A percentile compares a stretch with the other conserved stretches of the same genome.
Conservation (phyloP, 2,888 invertebrate genomes). For the Sarcophaga caerulescens region DNA sequence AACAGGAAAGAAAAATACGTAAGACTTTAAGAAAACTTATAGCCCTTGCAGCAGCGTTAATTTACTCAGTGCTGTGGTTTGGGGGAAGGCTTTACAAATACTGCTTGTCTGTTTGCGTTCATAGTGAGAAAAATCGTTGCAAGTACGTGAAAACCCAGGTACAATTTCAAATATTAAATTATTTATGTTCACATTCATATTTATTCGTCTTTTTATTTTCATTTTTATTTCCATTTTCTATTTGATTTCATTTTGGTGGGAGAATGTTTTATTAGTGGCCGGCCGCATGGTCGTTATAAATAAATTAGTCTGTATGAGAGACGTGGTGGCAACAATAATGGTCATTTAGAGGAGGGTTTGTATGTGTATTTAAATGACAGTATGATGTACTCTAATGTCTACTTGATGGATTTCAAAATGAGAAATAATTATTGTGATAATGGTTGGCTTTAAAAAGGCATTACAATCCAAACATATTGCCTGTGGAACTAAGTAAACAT, state of each 20-base stretch:
- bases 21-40: background rate
- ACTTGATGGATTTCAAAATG: background rate
- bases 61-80: background rate
- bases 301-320: background rate
- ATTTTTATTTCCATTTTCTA: background rate
- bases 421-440: background rate
- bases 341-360: conserved; percentile 4
- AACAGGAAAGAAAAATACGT: background rate
- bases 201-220: background rate
- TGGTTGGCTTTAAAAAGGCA: background rate
- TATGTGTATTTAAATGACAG: conserved; percentile 10
- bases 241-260: background rate
- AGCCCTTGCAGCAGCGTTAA: background rate
- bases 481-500: background rate
- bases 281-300: background rate
- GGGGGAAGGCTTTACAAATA: background rate
- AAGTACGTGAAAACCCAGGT: background rate
- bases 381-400: background rate
- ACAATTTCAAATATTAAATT: conserved; percentile 42
- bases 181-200: conserved; percentile 21
- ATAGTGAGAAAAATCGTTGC: background rate
- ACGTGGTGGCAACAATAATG: background rate
- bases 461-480: background rate
- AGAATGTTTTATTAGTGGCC: background rate
- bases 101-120: background rate